phyloP scores from a whole-genome alignment of 2,797 vertebrate species.

The Manis pentadactyla region DNA sequence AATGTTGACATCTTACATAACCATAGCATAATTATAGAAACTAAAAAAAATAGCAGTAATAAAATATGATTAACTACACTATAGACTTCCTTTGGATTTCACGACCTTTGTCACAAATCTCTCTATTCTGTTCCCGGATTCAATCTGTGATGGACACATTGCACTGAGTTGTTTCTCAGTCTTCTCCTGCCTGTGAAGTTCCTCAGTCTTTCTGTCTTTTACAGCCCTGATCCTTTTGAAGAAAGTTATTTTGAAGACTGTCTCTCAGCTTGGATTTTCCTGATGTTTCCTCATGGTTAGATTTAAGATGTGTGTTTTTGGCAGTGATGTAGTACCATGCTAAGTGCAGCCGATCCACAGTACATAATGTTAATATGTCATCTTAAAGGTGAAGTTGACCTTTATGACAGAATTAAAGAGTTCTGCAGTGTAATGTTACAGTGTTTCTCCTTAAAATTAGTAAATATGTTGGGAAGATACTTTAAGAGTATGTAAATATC shows the following conservation, averaged over 20 bases:
- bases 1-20: conserved; percentile 3
- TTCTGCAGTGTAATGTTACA: neutral
- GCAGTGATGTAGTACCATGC: neutral
- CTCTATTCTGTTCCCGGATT: neutral
- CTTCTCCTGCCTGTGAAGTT: neutral
- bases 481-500: neutral
- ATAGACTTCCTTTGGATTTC: neutral
- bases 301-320: neutral
- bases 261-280: neutral
- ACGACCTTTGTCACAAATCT: neutral
- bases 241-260: neutral
- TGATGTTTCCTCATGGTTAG: neutral
- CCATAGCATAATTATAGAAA: neutral
- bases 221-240: neutral
- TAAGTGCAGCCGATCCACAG: neutral
- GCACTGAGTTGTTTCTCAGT: neutral
- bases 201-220: neutral
- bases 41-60: neutral
- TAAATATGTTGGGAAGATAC: neutral
- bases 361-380: neutral
- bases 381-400: neutral
- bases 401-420: neutral
- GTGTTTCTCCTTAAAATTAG: neutral
- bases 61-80: neutral
- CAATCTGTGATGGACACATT: neutral